phyloP scores from a whole-genome alignment of 2,888 invertebrate species.

The Glomeris marginata region DNA sequence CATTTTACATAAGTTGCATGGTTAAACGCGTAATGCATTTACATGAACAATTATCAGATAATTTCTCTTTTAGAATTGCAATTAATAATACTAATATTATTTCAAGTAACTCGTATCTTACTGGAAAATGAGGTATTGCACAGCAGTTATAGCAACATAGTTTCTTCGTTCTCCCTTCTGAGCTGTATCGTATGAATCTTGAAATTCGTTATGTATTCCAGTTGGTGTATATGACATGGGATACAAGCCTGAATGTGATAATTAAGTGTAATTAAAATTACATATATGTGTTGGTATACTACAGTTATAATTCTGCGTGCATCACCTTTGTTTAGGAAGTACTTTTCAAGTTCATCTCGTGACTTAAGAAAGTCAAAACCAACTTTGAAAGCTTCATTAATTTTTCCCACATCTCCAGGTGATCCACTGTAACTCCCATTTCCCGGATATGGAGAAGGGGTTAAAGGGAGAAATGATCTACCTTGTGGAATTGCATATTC shows the following conservation, averaged over 20 bases:
- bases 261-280: neutral
- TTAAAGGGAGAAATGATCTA: too few species aligned
- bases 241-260: constrained; percentile 2
- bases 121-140: constrained; percentile 6
- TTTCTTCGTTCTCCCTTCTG: neutral
- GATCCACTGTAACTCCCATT: too few species aligned
- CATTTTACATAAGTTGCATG: too few species aligned
- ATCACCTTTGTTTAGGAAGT: neutral
- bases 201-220: constrained; percentile 4
- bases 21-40: too few species aligned
- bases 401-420: too few species aligned
- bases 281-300: too few species aligned
- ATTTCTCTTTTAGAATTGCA: neutral
- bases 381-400: neutral
- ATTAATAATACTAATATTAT: neutral
- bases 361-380: neutral
- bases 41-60: too few species aligned
- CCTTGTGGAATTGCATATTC: too few species aligned
- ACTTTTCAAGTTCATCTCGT: constrained; percentile 6
- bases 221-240: neutral
- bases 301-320: neutral
- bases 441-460: too few species aligned
- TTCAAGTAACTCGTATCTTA: neutral
- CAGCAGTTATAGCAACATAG: constrained; percentile 1
- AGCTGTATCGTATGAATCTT: constrained; percentile 2